phyloP scores from a whole-genome alignment of 1,140 invertebrate genomes.

The Drosophila sucinea region DNA sequence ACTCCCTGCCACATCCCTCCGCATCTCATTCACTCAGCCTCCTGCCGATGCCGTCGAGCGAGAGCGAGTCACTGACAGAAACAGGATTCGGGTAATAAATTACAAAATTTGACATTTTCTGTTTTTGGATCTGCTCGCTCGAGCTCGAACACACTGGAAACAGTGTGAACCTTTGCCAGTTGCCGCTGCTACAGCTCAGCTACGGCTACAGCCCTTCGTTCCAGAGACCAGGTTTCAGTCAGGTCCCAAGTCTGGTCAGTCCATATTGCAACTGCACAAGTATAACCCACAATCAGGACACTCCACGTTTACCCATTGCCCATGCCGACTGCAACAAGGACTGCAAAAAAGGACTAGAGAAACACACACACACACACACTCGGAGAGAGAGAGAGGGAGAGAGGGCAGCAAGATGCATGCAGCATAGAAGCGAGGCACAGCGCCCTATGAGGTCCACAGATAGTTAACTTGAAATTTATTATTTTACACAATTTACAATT shows the following conservation, averaged over 20 bases:
- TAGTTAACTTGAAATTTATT: constrained; percentile 82
- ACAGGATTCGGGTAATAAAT: constrained; percentile 83
- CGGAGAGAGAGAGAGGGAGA: background rate
- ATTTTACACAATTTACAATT: constrained; percentile 82
- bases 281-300: constrained; percentile 33
- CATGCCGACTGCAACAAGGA: constrained; percentile 21
- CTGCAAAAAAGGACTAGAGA: constrained; percentile 26
- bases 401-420: constrained; percentile 15
- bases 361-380: constrained; percentile 3
- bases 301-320: constrained; percentile 11
- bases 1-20: constrained; percentile 20
- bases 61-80: constrained; percentile 80
- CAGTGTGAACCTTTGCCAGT: constrained; percentile 19
- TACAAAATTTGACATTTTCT: constrained; percentile 83
- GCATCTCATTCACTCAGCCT: constrained; percentile 4
- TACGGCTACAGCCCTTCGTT: constrained; percentile 17
- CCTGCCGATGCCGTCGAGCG: constrained; percentile 55
- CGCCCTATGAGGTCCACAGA: constrained; percentile 70
- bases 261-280: constrained; percentile 46
- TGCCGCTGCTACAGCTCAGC: background rate
- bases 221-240: constrained; percentile 43
- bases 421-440: constrained; percentile 60
- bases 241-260: constrained; percentile 41
- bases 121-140: constrained; percentile 81
- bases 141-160: constrained; percentile 40